Evolutionary conservation across 2,797 vertebrate genomes (phyloP), one percentile per base, ranked within the genome.

Genomic region (Lepidocolaptes lacrymiger): DNA sequence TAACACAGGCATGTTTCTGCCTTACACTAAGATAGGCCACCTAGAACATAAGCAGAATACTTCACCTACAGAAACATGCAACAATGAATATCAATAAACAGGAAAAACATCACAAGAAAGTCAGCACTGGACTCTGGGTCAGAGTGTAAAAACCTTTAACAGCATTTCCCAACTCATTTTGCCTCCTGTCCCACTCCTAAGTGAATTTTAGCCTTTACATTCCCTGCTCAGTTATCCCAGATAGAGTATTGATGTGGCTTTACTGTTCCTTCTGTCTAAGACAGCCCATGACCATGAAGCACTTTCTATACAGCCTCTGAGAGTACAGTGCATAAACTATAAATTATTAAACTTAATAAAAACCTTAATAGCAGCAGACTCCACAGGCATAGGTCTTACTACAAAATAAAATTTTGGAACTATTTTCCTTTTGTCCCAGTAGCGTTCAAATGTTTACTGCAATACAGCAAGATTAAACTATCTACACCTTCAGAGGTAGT

Each of bases 341-440:
- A 19, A 85, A 88, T 88, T 91, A 80, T 63, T 91, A 12, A 93
- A 90, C 55, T 73, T 77, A 12, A 69, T 54, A 54, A 84, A 89
- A 76, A 69, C 26, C 48, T 73, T 56, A 71, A 83, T 6, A 86
- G 21, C 41, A 91, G 32, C 44, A 71, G 23, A 83, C 21, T 76
- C 39, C 28, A 69, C 75, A 94, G 56, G 55, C 32, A 11, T 11
- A 54, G 37, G 26, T 59, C 54, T 71, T 51, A n/a, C 18, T 58
- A 68, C 36, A 88, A 67, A 79, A 91, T 10, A 56, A 73, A 73
- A 34, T 61, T 90, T 49, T 52, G 17, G 12, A 85, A 93, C 67
- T 63, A 17, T 37, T 55, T 78, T 55, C 41, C 28, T 93, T 79
- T 39, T 87, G 48, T 54, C 49, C 52, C 26, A 52, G 27, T 41